Evolutionary conservation across 2,797 vertebrate species (phyloP).

Genomic region (Pseudomugil tenellus): DNA sequence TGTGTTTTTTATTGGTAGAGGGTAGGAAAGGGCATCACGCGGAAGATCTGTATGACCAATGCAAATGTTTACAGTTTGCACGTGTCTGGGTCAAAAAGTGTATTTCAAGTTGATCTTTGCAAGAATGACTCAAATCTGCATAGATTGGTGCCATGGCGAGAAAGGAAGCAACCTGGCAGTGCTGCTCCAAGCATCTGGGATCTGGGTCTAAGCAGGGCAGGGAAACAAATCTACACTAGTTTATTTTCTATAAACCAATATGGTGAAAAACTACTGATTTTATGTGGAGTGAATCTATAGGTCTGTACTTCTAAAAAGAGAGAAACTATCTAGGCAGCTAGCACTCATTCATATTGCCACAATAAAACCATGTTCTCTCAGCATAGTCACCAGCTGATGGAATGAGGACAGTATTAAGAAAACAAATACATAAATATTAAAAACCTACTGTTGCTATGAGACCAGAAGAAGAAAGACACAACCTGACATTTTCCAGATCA

Average conservation of each 20-base stretch:
- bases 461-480: conserved; percentile 27
- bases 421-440: conserved; percentile 38
- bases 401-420: conserved; percentile 5
- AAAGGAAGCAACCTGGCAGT: conserved; percentile 39
- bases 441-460: conserved; percentile 31
- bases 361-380: conserved; percentile 47
- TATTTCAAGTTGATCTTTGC: conserved; percentile 16
- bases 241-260: conserved; percentile 19
- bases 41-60: conserved; percentile 16
- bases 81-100: conserved; percentile 1
- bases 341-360: conserved; percentile 54
- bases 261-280: conserved; percentile 23
- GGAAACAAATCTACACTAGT: conserved; percentile 28
- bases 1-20: conserved; percentile 45
- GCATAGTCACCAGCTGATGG: conserved; percentile 43
- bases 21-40: conserved; percentile 61
- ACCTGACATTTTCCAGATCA: conserved; percentile 28
- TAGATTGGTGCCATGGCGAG: conserved; percentile 14
- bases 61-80: conserved; percentile 4
- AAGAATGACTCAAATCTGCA: conserved; percentile 7
- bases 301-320: conserved; percentile 13
- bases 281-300: conserved; percentile 25
- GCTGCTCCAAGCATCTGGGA: conserved; percentile 14
- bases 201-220: conserved; percentile 34
- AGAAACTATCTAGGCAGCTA: conserved; percentile 33